Evolutionary conservation across 1,140 invertebrate genomes (phyloP), one percentile per base, ranked within the genome.

Genomic region (Dreissena polymorpha): DNA sequence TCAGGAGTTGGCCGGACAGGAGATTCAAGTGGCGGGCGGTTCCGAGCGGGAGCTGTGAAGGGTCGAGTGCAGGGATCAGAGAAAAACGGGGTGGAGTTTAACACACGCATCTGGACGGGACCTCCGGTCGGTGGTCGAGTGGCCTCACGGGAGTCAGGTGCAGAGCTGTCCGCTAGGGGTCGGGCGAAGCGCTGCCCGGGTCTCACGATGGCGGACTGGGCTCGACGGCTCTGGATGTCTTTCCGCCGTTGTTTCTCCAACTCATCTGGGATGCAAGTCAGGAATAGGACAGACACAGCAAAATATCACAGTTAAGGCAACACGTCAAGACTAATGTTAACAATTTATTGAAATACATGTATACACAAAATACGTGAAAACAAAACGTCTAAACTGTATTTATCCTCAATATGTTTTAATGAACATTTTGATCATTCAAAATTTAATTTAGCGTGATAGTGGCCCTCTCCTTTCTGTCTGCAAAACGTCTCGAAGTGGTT

Each of bases 171-270:
- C 13, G 68, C 53, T 12, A 71, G 57, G 18, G 79, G 65, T 10
- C 57, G 13, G 1, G 71, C 79, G 67, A 82, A 82, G 21, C 64
- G 29, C 18, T 82, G 57, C 12, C 79, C 74, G n/a, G 81, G 81
- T 76, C 67, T 49, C 29, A 76, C 3, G 10, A 76, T 53, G 0
- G 72, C 67, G 14, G 79, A 67, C 70, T 82, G 68, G 13, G 79
- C 79, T 39, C 79, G 21, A 55, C 55, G 73, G 12, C 21, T 53
- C 0, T 53, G 63, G 6, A 51, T 21, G 5, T 74, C 70, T 50
- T 65, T 71, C 23, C 63, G 7, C 18, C 23, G 39, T 18, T 82
- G 57, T 18, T 71, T 82, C 21, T 82, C 79, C 23, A 82, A 49
- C 63, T 74, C 70, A 6, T 25, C 79, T 82, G 63, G 3, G 39